Base-by-base conservation (phyloP, 2,888 invertebrate genomes). In the Lottia scabra region DNA sequence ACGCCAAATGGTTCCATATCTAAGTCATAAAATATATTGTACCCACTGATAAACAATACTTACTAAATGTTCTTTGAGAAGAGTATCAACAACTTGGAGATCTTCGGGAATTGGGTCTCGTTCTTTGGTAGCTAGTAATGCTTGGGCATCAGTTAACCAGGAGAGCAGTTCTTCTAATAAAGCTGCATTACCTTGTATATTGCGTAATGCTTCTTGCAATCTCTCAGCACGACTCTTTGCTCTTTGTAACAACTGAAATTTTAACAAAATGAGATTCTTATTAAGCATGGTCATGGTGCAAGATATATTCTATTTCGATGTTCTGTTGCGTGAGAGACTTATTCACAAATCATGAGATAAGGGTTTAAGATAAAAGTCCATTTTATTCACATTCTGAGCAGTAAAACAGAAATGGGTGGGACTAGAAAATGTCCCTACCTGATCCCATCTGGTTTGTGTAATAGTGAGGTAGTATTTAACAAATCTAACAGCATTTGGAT, bases 391-490 rank as follows among this genome's bases (percentile, higher is more conserved):
- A 43, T 44, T 43, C 4, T 66, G 10, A 23, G 23, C 19, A 23
- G 15, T 48, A 43, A 4, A 3, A n/a, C 8, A 27, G 27, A 16
- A 56, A 19, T 30, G 16, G 26, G 19, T 4, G 12, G n/a, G n/a
- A 13, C 38, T 23, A 8, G n/a, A n/a, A 45, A 10, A 15, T 12
- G 45, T 12, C 64, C 72, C 48, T 73, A 87, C 87, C 85, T 88
- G 88, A 72, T 89, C 89, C 88, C 88, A 89, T 70, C 89, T 69
- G 0, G 88, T 89, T 75, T 88, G 87, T 64, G 89, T 89, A 65
- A 89, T 88, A 6, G 89, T 89, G 68, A 88, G 84, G 82, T 89
- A 89, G 77, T 89, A 89, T 76, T 88, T 88, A 72, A 89, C 88
- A 76, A 89, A 89, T 80, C 88, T 77, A 56, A 88, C 80, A 45